Evolutionary conservation across 2,888 invertebrate species (phyloP), one percentile per base, ranked within the genome.

Genomic region (Papilio gigon): DNA sequence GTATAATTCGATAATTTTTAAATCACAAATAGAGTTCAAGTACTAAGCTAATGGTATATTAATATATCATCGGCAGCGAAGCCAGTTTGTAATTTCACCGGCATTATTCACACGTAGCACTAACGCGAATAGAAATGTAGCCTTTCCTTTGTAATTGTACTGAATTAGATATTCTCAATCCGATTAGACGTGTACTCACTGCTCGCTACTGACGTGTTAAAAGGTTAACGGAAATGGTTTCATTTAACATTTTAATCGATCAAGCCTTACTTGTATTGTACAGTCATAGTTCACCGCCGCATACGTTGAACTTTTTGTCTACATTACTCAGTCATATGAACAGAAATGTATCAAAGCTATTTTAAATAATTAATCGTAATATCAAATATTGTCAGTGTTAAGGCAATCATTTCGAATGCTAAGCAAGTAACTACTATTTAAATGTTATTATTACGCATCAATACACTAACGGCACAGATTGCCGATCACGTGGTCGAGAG

Each of bases 111-210:
- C 44, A 35, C 33, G 47, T 65, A 65, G n/a, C 56, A 4, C 22
- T 58, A 65, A 59, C 53, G 6, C 27, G 27, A n/a, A 5, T 64
- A 64, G 59, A 65, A 59, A 59, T 44, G 65, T 56, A 58, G 33
- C 30, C 44, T 65, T 65, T 59, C 44, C 44, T 65, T 59, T 33
- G 59, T 65, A 65, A 44, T 47, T 35, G 33, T 42, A 44, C 30
- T 30, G 42, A 65, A 58, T 58, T 44, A 65, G 42, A 65, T 40
- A 65, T 56, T 40, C 42, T 33, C 42, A 65, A 63, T 63, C n/a
- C 42, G 65, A 58, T 65, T 65, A 65, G 42, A 58, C 30, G 40
- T 35, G 47, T 33, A 22, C 22, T 47, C 22, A 4, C 20, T 33
- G 22, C 22, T 47, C 22, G 1, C 20, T 50, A 58, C 44, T 42